Conservation (phyloP, 2,888 invertebrate species). For the Dyspetes luteomarginatus region DNA sequence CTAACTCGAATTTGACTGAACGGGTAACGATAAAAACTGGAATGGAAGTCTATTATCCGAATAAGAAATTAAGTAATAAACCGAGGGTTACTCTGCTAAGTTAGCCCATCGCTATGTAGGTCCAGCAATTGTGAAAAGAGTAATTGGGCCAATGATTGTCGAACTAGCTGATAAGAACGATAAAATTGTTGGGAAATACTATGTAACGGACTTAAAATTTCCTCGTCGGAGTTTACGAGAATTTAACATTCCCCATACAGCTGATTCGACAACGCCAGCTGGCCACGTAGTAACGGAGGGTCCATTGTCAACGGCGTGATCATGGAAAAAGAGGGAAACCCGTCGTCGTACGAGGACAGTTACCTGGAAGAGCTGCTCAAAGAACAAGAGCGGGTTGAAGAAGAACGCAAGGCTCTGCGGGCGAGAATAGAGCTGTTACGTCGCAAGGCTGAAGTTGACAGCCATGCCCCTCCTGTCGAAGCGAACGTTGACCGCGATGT, state of each 20-base stretch:
- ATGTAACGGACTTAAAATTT: constrained; percentile 45
- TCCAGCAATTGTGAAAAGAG: constrained; percentile 27
- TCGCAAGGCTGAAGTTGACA: constrained; percentile 18
- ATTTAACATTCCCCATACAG: neutral
- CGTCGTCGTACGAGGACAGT: neutral
- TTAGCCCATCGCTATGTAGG: constrained; percentile 11
- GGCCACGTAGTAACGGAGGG: no score
- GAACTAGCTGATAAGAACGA: constrained; percentile 29
- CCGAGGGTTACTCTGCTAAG: constrained; percentile 8
- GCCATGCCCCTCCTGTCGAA: neutral
- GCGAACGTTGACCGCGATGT: neutral
- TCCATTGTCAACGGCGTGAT: neutral
- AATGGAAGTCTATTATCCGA: neutral
- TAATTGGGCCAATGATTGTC: constrained; percentile 45
- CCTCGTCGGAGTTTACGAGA: constrained; percentile 24
- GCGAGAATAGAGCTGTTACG: constrained; percentile 4
- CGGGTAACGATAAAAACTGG: neutral
- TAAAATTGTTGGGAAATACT: constrained; percentile 46
- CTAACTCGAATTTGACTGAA: neutral
- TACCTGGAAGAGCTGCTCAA: neutral
- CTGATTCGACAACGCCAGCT: neutral
- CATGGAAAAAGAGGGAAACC: neutral
- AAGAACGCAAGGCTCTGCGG: neutral
- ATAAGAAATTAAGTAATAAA: neutral
- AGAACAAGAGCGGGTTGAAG: neutral